Base-by-base conservation (phyloP, 2,113 vertebrate genomes). In the Colius striatus region DNA sequence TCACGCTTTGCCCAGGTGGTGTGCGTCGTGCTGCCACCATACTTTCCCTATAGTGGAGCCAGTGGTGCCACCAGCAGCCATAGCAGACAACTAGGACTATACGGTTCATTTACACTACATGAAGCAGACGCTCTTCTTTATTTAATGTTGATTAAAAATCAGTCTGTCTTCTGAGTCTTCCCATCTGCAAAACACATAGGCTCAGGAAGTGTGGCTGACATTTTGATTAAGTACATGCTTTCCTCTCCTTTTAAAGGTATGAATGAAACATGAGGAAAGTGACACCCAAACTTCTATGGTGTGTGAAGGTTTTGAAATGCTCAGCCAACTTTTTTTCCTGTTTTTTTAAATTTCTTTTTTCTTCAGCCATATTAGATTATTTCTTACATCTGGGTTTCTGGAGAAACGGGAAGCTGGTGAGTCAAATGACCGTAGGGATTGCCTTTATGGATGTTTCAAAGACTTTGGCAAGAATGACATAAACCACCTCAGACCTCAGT, bases 161-260 rank as follows among this genome's bases (percentile, higher is more conserved):
- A 88, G 1, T 91, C 81, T 95, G 78, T 71, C 75, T 95, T 90
- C 43, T 80, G 74, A 90, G 51, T 91, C 48, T 91, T 88, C 29
- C 85, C 92, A 94, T 94, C 94, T 96, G 95, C 85, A 70, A 90
- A 95, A 95, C 78, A 91, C 78, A 89, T 54, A 83, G 43, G 34
- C 47, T 95, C 65, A 95, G 90, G 82, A 95, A 94, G 63, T 25
- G 23, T 0, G 2, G 12, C 63, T 92, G 63, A 29, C 71, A 83
- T 89, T 97, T 95, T 91, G 75, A 96, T 94, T 85, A 91, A 92
- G 34, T 85, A 41, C 63, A 76, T 38, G 23, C 43, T 95, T 92
- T 92, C 22, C 54, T 83, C 62, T 71, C 89, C 50, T 94, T 94
- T 85, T 90, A 90, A 91, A 95, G 95, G 82, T 94, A 91, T 83